Conservation (phyloP, 2,113 vertebrate species). For the Xyliphius kryptos region DNA sequence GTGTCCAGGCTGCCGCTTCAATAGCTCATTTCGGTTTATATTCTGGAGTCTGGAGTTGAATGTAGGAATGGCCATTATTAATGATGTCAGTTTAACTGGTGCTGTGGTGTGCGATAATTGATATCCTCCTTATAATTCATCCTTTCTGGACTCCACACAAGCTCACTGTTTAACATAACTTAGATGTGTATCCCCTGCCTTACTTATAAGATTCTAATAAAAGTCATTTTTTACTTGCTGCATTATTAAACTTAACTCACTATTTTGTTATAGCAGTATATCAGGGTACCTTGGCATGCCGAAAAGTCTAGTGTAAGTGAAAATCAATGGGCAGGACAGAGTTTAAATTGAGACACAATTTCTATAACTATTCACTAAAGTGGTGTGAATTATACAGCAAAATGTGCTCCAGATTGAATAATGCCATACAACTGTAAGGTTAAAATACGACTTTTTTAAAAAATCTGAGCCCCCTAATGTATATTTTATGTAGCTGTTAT, state of each 20-base stretch:
- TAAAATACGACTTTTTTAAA: not conserved
- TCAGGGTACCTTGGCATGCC: slow-evolving; percentile 25
- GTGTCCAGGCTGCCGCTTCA: slow-evolving; percentile 14
- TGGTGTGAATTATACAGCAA: slow-evolving; percentile 26
- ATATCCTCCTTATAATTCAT: slow-evolving; percentile 36
- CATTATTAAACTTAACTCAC: slow-evolving; percentile 48
- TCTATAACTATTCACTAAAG: slow-evolving; percentile 41
- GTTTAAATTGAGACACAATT: slow-evolving; percentile 49
- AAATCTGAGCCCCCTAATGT: not conserved
- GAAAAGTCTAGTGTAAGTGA: slow-evolving; percentile 43
- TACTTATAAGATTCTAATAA: slow-evolving; percentile 45
- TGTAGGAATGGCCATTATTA: slow-evolving; percentile 42
- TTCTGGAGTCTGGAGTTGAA: slow-evolving; percentile 25
- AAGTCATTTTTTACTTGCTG: slow-evolving; percentile 48
- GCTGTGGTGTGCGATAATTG: no score
- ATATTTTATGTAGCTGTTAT: not conserved
- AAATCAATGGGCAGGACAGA: slow-evolving; percentile 43
- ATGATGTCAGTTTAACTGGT: slow-evolving; percentile 47
- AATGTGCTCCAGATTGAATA: slow-evolving; percentile 26
- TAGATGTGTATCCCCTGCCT: slow-evolving; percentile 37
- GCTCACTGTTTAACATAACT: slow-evolving; percentile 44
- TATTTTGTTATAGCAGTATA: slow-evolving; percentile 39
- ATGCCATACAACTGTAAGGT: slow-evolving; percentile 5
- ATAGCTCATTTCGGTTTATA: slow-evolving; percentile 36
- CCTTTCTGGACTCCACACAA: slow-evolving; percentile 22